Evolutionary conservation across 1,140 invertebrate species (phyloP), one percentile per base, ranked within the genome.

Genomic region (Trichonephila clavata): DNA sequence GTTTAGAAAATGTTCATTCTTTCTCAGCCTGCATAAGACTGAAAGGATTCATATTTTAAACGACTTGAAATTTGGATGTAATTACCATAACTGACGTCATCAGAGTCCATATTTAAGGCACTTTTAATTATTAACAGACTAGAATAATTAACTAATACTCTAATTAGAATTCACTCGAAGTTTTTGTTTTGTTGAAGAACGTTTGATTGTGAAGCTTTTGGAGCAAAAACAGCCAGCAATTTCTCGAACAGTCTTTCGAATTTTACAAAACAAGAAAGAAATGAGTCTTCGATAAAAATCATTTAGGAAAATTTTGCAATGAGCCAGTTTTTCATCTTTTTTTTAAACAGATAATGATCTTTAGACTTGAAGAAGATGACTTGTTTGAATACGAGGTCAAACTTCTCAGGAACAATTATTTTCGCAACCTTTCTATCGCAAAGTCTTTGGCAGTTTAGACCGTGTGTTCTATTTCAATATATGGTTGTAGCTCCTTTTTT

Each of bases 391-490:
- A 21, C 80, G 57, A 57, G 81, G 57, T n/a, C 81, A 27, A 10
- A 21, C 43, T 59, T 83, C 32, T 57, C 81, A 83, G 81, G 81
- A 83, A 83, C 81, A 83, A 83, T 83, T 24, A 83, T 13, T 59
- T 50, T 57, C 59, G 81, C 81, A 83, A 83, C 21, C 2, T 14
- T 24, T 77, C 18, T 2, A 59, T 83, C 27, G 81, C 81, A 83
- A 83, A 57, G 16, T 83, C 81, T 83, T 83, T 83, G 81, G 81
- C 81, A 83, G 43, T 24, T n/a, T n/a, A 59, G 81, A 57, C 39
- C 39, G 20, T 57, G 43, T 83, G n/a, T 27, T 77, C 71, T 18
- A 77, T 77, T 77, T 71, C 27, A 18, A 20, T 77, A 77, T 16
- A 77, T 77, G 71, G 27, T 18, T 77, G 27, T 32, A 83, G 81